phyloP scores from a whole-genome alignment of 2,797 vertebrate genomes.

The Alcedo atthis region DNA sequence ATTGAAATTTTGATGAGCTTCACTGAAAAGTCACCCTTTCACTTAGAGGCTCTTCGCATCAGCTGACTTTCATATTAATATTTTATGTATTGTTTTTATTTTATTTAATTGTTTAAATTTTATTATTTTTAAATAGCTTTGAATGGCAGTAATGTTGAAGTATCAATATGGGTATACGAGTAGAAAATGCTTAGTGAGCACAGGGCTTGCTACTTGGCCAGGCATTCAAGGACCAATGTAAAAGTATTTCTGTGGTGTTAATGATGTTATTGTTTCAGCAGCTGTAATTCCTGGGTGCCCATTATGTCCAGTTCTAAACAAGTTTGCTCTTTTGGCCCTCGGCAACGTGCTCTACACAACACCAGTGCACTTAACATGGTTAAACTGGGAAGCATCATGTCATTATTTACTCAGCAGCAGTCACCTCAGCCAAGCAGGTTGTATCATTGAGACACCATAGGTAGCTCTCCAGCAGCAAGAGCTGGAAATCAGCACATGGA shows the following conservation, averaged over 20 bases:
- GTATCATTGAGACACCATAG: neutral
- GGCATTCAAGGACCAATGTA: neutral
- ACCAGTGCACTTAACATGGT: neutral
- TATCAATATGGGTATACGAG: neutral
- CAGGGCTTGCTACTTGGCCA: neutral
- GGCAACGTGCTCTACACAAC: neutral
- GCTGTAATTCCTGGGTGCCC: neutral
- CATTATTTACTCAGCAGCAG: constrained; percentile 24
- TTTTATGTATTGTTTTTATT: too few relatives aligned
- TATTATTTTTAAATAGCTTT: neutral
- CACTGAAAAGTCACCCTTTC: neutral
- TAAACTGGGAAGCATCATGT: constrained; percentile 16
- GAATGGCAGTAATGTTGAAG: neutral
- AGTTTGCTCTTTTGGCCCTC: neutral
- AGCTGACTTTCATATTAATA: neutral
- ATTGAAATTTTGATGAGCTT: neutral
- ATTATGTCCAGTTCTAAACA: neutral
- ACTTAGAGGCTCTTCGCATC: neutral
- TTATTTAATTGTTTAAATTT: too few relatives aligned
- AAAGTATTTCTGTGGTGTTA: neutral
- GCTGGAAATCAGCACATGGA: neutral
- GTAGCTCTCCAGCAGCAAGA: constrained; percentile 8
- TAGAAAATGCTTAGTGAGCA: neutral
- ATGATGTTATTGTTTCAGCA: neutral
- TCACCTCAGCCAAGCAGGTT: neutral